Conservation (phyloP, 2,113 vertebrate species). For the Lipotes vexillifer region DNA sequence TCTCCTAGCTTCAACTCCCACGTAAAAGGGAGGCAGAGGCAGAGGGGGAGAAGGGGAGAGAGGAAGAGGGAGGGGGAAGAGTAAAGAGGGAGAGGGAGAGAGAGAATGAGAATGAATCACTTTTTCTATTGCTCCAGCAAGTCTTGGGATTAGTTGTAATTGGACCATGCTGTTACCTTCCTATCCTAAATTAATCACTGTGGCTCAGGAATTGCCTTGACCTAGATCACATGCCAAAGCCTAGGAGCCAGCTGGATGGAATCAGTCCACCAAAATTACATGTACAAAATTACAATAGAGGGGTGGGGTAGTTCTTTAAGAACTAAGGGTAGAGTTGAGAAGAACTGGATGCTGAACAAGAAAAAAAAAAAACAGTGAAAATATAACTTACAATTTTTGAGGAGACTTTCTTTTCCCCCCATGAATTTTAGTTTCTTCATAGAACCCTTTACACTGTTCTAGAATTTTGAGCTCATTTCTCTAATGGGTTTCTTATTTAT, state of each 20-base stretch:
- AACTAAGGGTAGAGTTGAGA: not conserved
- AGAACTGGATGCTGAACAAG: not conserved
- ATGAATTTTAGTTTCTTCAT: not conserved
- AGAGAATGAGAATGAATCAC: not conserved
- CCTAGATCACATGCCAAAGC: not conserved
- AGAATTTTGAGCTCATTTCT: constrained; percentile 26
- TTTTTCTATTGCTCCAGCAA: not conserved
- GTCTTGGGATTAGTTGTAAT: not conserved
- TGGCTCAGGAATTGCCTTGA: not conserved
- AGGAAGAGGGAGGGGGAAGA: not conserved
- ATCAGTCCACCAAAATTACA: not conserved
- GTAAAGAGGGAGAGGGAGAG: not conserved
- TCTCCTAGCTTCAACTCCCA: not conserved
- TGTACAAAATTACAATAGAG: not conserved
- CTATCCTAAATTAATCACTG: not conserved
- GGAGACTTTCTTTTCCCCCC: not conserved
- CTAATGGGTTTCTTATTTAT: not conserved
- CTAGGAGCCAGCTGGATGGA: not conserved
- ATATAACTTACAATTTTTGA: not conserved
- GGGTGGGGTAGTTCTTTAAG: not conserved
- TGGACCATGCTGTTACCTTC: not conserved
- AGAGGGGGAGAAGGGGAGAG: not conserved
- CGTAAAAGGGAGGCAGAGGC: not conserved
- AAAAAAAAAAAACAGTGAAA: not conserved
- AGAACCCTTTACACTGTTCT: not conserved